Evolutionary conservation across 2,888 invertebrate genomes (phyloP), one percentile per base, ranked within the genome.

Genomic region (Lacanobia oleracea): DNA sequence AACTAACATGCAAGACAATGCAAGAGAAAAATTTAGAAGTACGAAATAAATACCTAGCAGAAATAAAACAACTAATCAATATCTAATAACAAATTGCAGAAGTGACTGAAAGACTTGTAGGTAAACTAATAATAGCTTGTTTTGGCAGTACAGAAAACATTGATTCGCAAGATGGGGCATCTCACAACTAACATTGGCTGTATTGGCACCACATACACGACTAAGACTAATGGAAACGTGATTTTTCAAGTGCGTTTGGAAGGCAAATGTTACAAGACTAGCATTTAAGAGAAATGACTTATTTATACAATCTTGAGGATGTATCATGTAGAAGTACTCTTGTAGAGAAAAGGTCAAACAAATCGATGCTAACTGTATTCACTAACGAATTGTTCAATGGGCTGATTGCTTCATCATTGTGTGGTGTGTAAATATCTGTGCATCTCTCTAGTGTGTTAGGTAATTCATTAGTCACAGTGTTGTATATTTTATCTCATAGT

Each of bases 321-420:
- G 63, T 59, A 68, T 76, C 57, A 33, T 60, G 48, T 53, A 53
- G 64, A 68, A 73, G 73, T 67, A 51, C 45, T n/a, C 67, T 75
- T 70, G 59, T 62, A n/a, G 64, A 71, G 53, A 78, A 84, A 81
- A 81, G 82, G 81, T 75, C 56, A 79, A 54, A 62, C 69, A 53
- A 33, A 75, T 66, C 16, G 27, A 62, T 70, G 79, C 51, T 57
- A 80, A 64, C 21, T 75, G 7, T 66, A 60, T 43, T 77, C 43
- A 57, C 12, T 54, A 60, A 40, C 12, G 64, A 62, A 68, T 69
- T 77, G 54, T 69, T 80, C 27, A 77, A 77, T 77, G 50, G n/a
- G 16, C 51, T 33, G 50, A 67, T 81, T 80, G 60, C 60, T 69
- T 61, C 66, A 77, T 59, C 72, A 76, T 62, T 68, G 23, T 68